Evolutionary conservation across 2,113 vertebrate species (phyloP).

Genomic region (Anoura caudifer): DNA sequence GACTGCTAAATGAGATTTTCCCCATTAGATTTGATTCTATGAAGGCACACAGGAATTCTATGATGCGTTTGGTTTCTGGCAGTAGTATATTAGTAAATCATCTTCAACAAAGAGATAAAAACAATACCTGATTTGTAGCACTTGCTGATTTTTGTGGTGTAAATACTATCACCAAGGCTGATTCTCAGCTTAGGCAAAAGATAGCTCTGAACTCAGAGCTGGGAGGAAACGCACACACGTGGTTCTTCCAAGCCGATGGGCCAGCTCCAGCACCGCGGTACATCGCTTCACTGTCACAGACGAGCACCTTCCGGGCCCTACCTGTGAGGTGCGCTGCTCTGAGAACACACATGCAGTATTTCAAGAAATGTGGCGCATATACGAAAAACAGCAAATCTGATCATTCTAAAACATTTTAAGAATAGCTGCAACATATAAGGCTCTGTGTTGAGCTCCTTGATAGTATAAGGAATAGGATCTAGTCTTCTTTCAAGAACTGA

Average conservation of each 20-base stretch:
- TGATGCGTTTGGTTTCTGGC: background rate
- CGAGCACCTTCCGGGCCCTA: background rate
- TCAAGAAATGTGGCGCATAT: background rate
- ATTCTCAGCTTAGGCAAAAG: background rate
- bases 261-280: background rate
- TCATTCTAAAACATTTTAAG: background rate
- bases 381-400: background rate
- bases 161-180: background rate
- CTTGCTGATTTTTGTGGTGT: background rate
- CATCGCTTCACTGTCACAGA: rapidly evolving
- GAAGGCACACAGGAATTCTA: background rate
- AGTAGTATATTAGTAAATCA: background rate
- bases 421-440: background rate
- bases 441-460: background rate
- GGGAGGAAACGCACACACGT: background rate
- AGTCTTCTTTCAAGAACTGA: background rate
- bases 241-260: too few relatives aligned
- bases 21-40: background rate
- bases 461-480: background rate
- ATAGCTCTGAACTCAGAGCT: background rate
- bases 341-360: background rate
- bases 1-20: background rate
- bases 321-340: background rate
- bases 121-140: background rate
- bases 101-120: background rate